Conservation (phyloP, 1,140 invertebrate genomes). For the Planococcus citri region DNA sequence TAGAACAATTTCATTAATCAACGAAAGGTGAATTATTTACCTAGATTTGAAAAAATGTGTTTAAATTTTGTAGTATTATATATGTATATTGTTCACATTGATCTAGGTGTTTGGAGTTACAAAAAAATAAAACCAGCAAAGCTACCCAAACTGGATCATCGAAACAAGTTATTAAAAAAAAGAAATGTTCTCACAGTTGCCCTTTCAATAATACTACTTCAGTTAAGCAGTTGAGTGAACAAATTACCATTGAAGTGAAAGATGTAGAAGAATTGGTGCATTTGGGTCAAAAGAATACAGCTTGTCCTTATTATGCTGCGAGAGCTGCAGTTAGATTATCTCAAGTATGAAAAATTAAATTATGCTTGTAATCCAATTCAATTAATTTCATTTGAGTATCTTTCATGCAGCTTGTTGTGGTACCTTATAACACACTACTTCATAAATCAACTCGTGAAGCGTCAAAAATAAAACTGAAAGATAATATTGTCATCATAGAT, state of each 20-base stretch:
- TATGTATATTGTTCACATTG: constrained; percentile 23
- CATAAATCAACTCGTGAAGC: constrained; percentile 74
- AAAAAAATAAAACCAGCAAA: constrained; percentile 47
- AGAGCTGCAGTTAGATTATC: constrained; percentile 64
- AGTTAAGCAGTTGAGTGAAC: constrained; percentile 50
- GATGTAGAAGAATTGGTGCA: constrained; percentile 81
- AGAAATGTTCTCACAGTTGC: constrained; percentile 38
- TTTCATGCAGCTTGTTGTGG: constrained; percentile 45
- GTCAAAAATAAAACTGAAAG: constrained; percentile 66
- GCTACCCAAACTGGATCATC: constrained; percentile 42
- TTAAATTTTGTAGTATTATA: neutral
- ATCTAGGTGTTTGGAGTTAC: constrained; percentile 70
- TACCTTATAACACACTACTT: constrained; percentile 79
- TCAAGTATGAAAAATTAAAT: constrained; percentile 41
- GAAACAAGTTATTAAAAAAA: constrained; percentile 49
- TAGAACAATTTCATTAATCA: constrained; percentile 68
- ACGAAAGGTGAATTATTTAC: constrained; percentile 56
- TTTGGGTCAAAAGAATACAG: constrained; percentile 52
- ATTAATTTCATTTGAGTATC: constrained; percentile 2
- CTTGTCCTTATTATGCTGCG: constrained; percentile 84
- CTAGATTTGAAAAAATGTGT: too few species aligned
- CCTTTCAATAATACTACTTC: constrained; percentile 51
- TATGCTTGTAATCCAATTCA: neutral
- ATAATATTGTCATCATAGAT: constrained; percentile 84
- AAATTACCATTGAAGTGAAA: constrained; percentile 53